These are phyloP conservation scores for Drosophila gaucha DNA, from an alignment of 2,888 invertebrate species.

Conservation along the genomic window DNA sequence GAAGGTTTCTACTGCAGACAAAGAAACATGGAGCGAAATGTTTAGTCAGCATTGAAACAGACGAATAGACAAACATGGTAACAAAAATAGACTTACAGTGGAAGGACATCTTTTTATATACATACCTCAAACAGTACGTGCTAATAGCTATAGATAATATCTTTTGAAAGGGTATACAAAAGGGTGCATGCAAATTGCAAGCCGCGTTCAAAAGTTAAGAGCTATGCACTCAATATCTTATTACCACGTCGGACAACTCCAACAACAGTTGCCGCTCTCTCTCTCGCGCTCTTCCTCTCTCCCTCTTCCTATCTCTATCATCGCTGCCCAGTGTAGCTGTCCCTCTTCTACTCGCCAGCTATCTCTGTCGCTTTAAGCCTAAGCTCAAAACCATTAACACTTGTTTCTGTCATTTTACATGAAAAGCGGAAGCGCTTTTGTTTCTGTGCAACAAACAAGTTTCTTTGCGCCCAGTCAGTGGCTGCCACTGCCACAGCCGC, in stretches of 20 bases:
- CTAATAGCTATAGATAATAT: too few species aligned
- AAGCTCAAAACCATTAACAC: constrained; percentile 79
- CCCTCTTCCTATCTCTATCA: not conserved
- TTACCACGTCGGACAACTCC: not conserved
- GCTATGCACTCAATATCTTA: too few species aligned
- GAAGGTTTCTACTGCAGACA: too few species aligned
- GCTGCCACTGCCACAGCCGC: constrained; percentile 26
- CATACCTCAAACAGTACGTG: not conserved
- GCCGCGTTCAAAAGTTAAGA: not conserved
- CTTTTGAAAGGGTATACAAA: not conserved
- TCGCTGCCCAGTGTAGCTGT: not conserved
- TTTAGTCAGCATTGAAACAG: too few species aligned
- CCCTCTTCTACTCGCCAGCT: not conserved
- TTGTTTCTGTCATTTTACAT: constrained; percentile 80
- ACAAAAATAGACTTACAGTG: not conserved
- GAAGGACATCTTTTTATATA: not conserved
- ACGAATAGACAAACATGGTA: too few species aligned
- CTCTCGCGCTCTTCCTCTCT: not conserved
- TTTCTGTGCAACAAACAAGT: constrained; percentile 80
- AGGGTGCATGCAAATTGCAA: not conserved
- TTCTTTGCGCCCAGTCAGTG: constrained; percentile 50
- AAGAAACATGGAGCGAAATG: too few species aligned
- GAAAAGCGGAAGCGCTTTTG: constrained; percentile 78
- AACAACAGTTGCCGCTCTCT: not conserved
- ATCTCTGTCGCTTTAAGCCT: constrained; percentile 31